Evolutionary conservation across 2,113 vertebrate genomes (phyloP), one percentile per base, ranked within the genome.

Genomic region (Mugil cephalus): DNA sequence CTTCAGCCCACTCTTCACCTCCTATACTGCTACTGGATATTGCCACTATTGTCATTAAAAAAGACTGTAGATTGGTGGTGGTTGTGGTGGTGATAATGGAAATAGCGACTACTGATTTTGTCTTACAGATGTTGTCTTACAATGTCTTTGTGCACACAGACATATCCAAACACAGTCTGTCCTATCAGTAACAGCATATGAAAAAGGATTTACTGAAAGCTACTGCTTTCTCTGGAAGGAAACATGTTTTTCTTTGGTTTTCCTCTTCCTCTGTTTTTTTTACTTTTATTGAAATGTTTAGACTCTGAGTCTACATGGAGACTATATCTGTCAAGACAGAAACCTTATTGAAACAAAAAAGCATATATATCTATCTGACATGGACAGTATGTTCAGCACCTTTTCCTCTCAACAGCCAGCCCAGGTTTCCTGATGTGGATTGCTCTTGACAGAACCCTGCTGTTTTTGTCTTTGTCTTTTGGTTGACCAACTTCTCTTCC

Each of bases 391-490:
- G 83, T 76, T 80, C 42, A 69, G 63, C 84, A 65, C 48, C 60
- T 15, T 64, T 81, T 80, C 69, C 60, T 61, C 68, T 80, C 58
- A 66, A 62, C 58, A 67, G 63, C 42, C 74, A 60, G 75, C 80
- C 75, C 80, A 82, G 79, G 68, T 85, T 77, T 63, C 71, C 69
- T 91, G 93, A 93, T 83, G 82, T 82, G 84, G 54, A 93, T 91
- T 74, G 77, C 73, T 83, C 71, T 50, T 91, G 92, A 91, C 91
- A 93, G 72, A 84, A 79, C 81, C 89, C 88, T 78, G 84, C 91
- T 91, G 89, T 79, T 88, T 88, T 62, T n/a, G n/a, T n/a, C n/a
- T n/a, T n/a, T n/a, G n/a, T 78, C 79, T 86, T 86, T 87, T 89
- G 82, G 78, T 78, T 73, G 80, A 85, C 66, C 84, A 86, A 77